A percentile compares a stretch with the other conserved stretches of the same genome.
phyloP scores from a whole-genome alignment of 2,888 invertebrate genomes.

The Phragmatobia fuliginosa region DNA sequence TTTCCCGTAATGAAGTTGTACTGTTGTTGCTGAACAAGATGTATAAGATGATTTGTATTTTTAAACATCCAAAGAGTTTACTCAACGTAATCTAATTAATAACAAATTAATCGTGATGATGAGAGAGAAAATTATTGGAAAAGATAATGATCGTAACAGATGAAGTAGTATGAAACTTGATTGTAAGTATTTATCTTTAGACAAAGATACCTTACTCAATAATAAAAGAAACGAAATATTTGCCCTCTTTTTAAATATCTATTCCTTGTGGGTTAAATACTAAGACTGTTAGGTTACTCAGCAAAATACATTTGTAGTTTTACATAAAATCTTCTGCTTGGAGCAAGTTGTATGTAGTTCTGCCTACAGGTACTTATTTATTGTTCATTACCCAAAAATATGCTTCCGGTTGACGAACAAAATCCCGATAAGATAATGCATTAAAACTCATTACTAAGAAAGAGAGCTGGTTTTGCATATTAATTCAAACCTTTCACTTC shows the following conservation, averaged over 20 bases:
- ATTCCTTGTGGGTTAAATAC: too few species aligned
- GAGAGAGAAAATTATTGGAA: neutral
- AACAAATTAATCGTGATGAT: neutral
- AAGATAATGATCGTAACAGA: neutral
- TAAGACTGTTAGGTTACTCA: too few species aligned
- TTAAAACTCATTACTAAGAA: constrained; percentile 53
- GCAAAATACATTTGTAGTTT: neutral
- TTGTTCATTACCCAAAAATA: constrained; percentile 24
- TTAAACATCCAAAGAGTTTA: neutral
- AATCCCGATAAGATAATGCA: constrained; percentile 57
- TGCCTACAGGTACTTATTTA: constrained; percentile 11
- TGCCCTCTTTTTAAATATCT: neutral
- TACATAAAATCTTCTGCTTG: neutral
- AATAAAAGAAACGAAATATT: neutral
- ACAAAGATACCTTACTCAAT: neutral
- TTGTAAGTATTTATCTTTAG: too few species aligned
- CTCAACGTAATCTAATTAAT: neutral
- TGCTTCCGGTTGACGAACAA: constrained; percentile 39
- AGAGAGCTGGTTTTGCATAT: constrained; percentile 47
- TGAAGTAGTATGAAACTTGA: too few species aligned
- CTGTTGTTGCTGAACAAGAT: neutral
- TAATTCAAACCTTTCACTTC: constrained; percentile 52
- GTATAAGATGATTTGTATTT: neutral
- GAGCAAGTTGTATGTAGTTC: neutral
- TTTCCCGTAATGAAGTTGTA: constrained; percentile 6